A percentile compares a stretch with the other conserved stretches of the same genome.
These are phyloP conservation scores for Odontamblyopus rebecca DNA, from an alignment of 2,797 vertebrate species.

Conservation along the genomic window DNA sequence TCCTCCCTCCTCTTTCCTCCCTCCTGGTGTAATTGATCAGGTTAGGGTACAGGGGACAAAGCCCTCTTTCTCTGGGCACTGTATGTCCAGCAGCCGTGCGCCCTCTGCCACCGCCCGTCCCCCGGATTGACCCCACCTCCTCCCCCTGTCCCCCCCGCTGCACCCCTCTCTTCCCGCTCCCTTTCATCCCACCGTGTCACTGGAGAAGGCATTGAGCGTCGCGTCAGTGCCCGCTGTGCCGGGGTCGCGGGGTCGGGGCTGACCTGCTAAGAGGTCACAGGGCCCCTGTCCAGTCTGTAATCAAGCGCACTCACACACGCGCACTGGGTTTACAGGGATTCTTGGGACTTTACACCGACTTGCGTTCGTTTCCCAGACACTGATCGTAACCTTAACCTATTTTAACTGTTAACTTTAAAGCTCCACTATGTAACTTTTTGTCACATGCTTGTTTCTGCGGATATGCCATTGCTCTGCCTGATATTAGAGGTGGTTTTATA, in stretches of 20 bases:
- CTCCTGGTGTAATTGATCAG: slow-evolving; percentile 46
- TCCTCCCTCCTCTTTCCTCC: not conserved
- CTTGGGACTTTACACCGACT: no score
- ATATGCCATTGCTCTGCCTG: no score
- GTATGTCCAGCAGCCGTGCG: slow-evolving; percentile 45
- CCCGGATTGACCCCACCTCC: slow-evolving; percentile 33
- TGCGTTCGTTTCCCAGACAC: no score
- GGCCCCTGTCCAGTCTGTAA: slow-evolving; percentile 72
- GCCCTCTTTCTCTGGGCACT: slow-evolving; percentile 31
- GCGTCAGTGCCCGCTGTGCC: slow-evolving; percentile 64
- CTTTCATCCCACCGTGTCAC: slow-evolving; percentile 75
- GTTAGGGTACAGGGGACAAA: slow-evolving; percentile 49
- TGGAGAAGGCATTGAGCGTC: slow-evolving; percentile 67
- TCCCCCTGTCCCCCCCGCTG: slow-evolving; percentile 43
- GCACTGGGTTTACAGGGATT: not conserved
- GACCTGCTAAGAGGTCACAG: slow-evolving; percentile 71
- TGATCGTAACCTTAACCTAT: no score
- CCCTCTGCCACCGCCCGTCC: slow-evolving; percentile 37
- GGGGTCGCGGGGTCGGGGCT: slow-evolving; percentile 66
- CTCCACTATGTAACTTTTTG: no score
- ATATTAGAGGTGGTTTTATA: no score
- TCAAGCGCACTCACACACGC: slow-evolving; percentile 43
- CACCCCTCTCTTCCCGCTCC: slow-evolving; percentile 17
- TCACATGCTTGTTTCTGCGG: no score
- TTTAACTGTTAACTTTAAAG: no score